These are phyloP conservation scores for Scotopteryx bipunctaria DNA, from an alignment of 2,888 invertebrate species.

Conservation along the genomic window DNA sequence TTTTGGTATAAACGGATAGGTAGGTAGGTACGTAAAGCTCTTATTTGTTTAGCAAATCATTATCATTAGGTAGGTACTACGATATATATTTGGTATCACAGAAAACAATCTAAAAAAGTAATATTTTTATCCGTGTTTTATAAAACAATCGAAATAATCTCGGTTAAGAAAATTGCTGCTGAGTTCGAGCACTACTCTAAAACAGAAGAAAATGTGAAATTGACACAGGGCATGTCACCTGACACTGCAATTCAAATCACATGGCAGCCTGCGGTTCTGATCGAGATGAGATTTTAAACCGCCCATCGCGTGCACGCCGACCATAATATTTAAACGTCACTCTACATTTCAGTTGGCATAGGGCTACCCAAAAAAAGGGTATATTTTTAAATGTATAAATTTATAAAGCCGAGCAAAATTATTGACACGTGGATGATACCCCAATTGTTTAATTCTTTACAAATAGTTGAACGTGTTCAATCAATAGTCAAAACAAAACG, in stretches of 20 bases:
- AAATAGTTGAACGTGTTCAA: constrained; percentile 4
- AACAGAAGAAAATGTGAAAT: constrained; percentile 4
- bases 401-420: too few relatives aligned
- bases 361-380: background rate
- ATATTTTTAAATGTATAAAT: background rate
- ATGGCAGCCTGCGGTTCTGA: constrained; percentile 54
- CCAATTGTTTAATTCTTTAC: too few relatives aligned
- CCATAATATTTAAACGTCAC: constrained; percentile 36
- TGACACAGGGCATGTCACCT: constrained; percentile 25
- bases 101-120: too few relatives aligned
- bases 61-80: too few relatives aligned
- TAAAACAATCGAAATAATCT: background rate
- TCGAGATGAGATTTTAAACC: constrained; percentile 62
- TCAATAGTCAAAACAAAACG: constrained; percentile 16
- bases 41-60: too few relatives aligned
- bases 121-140: too few relatives aligned
- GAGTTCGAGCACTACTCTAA: background rate
- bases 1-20: too few relatives aligned
- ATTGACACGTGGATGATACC: too few relatives aligned
- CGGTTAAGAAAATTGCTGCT: background rate
- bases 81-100: too few relatives aligned
- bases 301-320: constrained; percentile 39
- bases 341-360: constrained; percentile 8
- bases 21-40: too few relatives aligned
- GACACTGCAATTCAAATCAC: constrained; percentile 66